Base-by-base conservation (phyloP, 2,888 invertebrate species). In the Hymenopus coronatus region DNA sequence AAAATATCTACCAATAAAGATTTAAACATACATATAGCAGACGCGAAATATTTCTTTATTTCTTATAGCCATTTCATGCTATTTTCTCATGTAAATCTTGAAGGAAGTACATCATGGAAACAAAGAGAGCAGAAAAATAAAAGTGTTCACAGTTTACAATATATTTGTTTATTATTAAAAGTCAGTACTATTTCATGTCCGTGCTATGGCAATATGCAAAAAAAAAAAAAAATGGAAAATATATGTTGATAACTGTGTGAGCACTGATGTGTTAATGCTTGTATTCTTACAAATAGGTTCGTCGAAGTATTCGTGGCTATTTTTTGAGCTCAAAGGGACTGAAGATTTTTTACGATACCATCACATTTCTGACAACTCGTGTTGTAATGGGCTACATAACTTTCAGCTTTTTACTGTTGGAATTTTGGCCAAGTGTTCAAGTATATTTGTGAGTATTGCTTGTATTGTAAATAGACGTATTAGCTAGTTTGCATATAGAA, bases 331-430 rank as follows among this genome's bases (percentile, higher is more conserved):
- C 95, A 91, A 94, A 94, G 90, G 94, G 94, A 85, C 94, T 95
- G 91, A 97, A 97, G 93, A 93, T 95, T 91, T 94, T 97, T 91
- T 99, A 99, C 93, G 98, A 99, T 93, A 94, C 95, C 88, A 91
- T 97, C 90, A 97, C 99, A 83, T 97, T 98, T 92, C 92, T 97
- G 46, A 95, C 96, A 82, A 98, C 98, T 28, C 96, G 98, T 91
- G 93, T 98, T 87, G 95, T 97, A 90, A 96, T 99, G 95, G 97
- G 97, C 70, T 99, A 99, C 93, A 95, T 97, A 88, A 97, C 98
- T 84, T 98, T 98, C 93, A 97, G 98, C 91, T 99, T 99, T 94
- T 96, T 99, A 90, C 94, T 99, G 90, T 95, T 99, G 92, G 97
- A 98, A 92, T 96, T 98, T 91, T 94, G 95, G 93, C 96, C 97